phyloP scores from a whole-genome alignment of 1,140 invertebrate genomes.

The Drosophila lacertosa region DNA sequence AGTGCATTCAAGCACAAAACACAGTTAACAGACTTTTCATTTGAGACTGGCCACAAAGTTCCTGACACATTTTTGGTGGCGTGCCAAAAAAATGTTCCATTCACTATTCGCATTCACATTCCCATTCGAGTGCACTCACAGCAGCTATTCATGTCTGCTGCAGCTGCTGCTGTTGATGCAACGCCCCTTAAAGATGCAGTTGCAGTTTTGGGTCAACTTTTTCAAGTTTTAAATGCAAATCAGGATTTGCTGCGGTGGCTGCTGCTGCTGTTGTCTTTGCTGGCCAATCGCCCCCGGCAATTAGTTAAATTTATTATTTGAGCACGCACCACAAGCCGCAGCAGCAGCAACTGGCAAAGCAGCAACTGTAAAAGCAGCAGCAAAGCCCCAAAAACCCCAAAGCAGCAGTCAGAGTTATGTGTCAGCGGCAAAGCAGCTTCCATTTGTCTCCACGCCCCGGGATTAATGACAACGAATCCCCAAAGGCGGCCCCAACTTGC shows the following conservation, averaged over 20 bases:
- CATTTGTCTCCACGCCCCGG: constrained; percentile 72
- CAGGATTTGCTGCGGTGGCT: constrained; percentile 36
- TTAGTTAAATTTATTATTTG: constrained; percentile 83
- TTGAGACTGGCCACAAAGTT: constrained; percentile 26
- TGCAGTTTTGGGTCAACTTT: constrained; percentile 15
- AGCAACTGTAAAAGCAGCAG: constrained; percentile 2
- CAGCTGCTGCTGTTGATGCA: constrained; percentile 24
- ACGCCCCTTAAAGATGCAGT: constrained; percentile 26
- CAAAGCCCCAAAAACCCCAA: constrained; percentile 7
- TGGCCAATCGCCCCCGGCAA: constrained; percentile 68
- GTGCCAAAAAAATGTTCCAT: constrained; percentile 37
- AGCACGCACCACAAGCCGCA: constrained; percentile 72
- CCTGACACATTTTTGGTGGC: constrained; percentile 55
- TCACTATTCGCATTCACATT: constrained; percentile 3
- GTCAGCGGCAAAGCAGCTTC: constrained; percentile 64
- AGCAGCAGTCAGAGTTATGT: constrained; percentile 35
- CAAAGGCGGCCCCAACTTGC: constrained; percentile 16
- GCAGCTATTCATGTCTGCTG: constrained; percentile 3
- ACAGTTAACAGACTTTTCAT: background rate
- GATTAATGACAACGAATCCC: constrained; percentile 74
- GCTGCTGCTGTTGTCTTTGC: constrained; percentile 37
- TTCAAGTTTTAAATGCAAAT: constrained; percentile 45
- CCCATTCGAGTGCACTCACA: constrained; percentile 5
- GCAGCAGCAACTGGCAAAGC: constrained; percentile 15
- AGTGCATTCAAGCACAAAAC: too few relatives aligned